These are phyloP conservation scores for Erethizon dorsatum DNA, from an alignment of 2,797 vertebrate genomes.

Conservation along the genomic window DNA sequence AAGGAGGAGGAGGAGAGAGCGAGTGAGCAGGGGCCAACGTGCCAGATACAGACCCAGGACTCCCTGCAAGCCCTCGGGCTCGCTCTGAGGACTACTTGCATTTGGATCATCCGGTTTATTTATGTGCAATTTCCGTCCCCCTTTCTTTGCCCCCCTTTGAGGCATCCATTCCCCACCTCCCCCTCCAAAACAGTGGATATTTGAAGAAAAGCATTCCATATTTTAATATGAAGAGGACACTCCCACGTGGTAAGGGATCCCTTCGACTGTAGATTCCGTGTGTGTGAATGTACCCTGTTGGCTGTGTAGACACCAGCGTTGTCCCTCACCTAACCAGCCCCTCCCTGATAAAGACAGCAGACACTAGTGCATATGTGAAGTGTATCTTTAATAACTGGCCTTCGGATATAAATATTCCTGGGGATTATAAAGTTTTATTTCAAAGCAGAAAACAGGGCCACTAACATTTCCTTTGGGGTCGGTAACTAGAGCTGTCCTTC, in stretches of 20 bases:
- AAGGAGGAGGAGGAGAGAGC: conserved; percentile 44
- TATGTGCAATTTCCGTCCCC: conserved; percentile 95
- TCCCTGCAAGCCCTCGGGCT: conserved; percentile 73
- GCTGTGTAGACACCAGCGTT: conserved; percentile 88
- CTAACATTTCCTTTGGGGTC: conserved; percentile 89
- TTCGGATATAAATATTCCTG: conserved; percentile 92
- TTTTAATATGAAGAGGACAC: conserved; percentile 93
- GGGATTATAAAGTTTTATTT: conserved; percentile 90
- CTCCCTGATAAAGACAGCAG: conserved; percentile 88
- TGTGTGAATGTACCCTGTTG: conserved; percentile 90
- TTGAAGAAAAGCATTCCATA: conserved; percentile 95
- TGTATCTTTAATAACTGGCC: conserved; percentile 91
- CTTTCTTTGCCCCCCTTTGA: conserved; percentile 77
- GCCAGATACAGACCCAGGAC: conserved; percentile 81
- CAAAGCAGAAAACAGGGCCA: conserved; percentile 89
- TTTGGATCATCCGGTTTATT: conserved; percentile 94
- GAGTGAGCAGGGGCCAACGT: conserved; percentile 40
- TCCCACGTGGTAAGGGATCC: conserved; percentile 93
- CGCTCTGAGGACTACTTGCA: conserved; percentile 89
- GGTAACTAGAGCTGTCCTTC: conserved; percentile 90
- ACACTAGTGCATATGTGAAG: conserved; percentile 93
- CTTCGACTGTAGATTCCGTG: conserved; percentile 88
- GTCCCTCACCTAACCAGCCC: conserved; percentile 21
- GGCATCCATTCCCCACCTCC: conserved; percentile 81
- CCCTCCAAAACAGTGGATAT: conserved; percentile 91